These are phyloP conservation scores for Ceraclea dissimilis DNA, from an alignment of 2,888 invertebrate species.

Conservation along the genomic window DNA sequence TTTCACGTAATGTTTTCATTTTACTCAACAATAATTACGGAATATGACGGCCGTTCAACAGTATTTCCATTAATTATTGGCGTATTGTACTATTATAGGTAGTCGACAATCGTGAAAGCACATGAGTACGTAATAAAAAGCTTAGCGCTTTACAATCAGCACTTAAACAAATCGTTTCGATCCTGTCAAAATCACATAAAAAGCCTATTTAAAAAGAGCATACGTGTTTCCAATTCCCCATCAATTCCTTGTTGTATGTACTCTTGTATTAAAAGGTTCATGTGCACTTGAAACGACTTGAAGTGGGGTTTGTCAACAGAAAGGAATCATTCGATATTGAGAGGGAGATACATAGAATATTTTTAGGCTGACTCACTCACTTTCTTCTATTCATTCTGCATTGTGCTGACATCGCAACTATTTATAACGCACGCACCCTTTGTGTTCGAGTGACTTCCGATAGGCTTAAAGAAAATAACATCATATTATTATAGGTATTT, in stretches of 20 bases:
- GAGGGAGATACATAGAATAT: background rate
- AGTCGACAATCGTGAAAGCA: no score
- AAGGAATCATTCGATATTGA: background rate
- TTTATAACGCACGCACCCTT: background rate
- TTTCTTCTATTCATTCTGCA: background rate
- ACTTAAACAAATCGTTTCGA: background rate
- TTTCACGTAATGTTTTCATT: no score
- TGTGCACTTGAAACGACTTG: constrained; percentile 1
- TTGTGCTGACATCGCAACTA: background rate
- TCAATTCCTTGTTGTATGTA: background rate
- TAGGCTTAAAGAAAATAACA: no score
- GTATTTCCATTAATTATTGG: no score
- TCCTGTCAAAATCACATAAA: background rate
- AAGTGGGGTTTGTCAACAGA: background rate
- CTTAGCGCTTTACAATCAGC: no score
- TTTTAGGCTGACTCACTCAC: background rate
- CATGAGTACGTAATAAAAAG: no score
- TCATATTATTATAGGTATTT: no score
- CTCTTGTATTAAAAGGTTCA: background rate
- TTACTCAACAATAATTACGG: no score
- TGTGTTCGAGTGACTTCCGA: background rate
- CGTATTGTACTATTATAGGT: no score
- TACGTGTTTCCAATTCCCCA: background rate
- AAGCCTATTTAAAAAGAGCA: constrained; percentile 1
- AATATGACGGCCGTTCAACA: no score